Conservation (phyloP, 1,140 invertebrate genomes). For the Bemisia tabaci region DNA sequence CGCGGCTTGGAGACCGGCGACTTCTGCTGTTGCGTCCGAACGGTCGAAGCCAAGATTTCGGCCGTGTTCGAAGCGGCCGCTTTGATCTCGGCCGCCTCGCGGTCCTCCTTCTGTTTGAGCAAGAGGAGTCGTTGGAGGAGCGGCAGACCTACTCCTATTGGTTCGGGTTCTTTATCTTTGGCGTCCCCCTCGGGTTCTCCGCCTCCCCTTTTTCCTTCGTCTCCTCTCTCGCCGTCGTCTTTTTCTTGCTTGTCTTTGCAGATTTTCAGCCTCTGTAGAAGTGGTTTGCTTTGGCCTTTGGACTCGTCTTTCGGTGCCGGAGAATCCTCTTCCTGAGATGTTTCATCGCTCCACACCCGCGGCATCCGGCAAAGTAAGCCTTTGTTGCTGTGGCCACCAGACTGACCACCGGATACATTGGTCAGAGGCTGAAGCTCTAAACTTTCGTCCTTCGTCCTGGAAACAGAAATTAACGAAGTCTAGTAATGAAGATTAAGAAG, state of each 20-base stretch:
- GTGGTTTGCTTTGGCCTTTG: slow-evolving; percentile 55
- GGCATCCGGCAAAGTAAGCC: slow-evolving; percentile 51
- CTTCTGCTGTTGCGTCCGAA: slow-evolving; percentile 16
- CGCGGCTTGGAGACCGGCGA: slow-evolving; percentile 3
- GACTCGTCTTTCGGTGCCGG: slow-evolving; percentile 34
- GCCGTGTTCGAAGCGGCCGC: slow-evolving; percentile 14
- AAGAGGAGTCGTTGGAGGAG: slow-evolving; percentile 62
- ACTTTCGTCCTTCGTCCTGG: slow-evolving; percentile 34
- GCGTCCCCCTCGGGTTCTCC: slow-evolving; percentile 24
- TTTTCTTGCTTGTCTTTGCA: slow-evolving; percentile 72
- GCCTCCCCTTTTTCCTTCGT: neutral
- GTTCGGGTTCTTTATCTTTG: slow-evolving; percentile 33
- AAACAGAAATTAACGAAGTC: neutral
- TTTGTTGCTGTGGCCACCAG: slow-evolving; percentile 22
- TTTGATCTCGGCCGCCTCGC: slow-evolving; percentile 33
- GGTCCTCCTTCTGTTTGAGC: slow-evolving; percentile 64
- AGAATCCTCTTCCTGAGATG: slow-evolving; percentile 34
- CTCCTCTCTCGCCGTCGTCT: slow-evolving; percentile 26
- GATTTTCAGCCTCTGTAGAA: slow-evolving; percentile 51
- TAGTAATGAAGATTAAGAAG: slow-evolving; percentile 9
- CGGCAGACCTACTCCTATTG: slow-evolving; percentile 55
- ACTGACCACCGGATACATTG: slow-evolving; percentile 15
- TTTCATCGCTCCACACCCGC: slow-evolving; percentile 48
- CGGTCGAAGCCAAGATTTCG: slow-evolving; percentile 17
- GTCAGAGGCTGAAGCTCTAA: slow-evolving; percentile 50